Percentiles rank a stretch among this genome's conserved stretches.
Evolutionary conservation across 2,113 vertebrate genomes (phyloP).

Genomic region (Shinisaurus crocodilurus): DNA sequence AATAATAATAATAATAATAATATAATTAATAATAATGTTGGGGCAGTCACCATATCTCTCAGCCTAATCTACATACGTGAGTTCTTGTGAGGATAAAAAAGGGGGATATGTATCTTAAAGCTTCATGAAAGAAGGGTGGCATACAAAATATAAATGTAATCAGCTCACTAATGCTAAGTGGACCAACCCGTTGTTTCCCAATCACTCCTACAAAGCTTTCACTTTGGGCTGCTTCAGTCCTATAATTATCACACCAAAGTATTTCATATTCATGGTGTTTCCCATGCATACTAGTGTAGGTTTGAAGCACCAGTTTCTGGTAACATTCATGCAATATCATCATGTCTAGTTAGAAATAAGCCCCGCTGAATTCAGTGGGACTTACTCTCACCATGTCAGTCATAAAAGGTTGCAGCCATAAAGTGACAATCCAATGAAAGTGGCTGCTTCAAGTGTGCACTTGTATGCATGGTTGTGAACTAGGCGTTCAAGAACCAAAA

Average conservation of each 20-base stretch:
- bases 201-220: too few relatives aligned
- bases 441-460: background rate
- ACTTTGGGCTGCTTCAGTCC: too few relatives aligned
- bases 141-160: background rate
- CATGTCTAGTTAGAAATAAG: too few relatives aligned
- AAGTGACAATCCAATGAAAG: too few relatives aligned
- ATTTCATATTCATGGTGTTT: too few relatives aligned
- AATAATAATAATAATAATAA: too few relatives aligned
- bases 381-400: too few relatives aligned
- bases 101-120: background rate
- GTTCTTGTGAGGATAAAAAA: background rate
- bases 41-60: background rate
- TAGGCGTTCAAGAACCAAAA: too few relatives aligned
- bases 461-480: background rate
- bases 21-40: too few relatives aligned
- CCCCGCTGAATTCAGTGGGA: too few relatives aligned
- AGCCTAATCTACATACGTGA: background rate
- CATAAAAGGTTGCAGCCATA: too few relatives aligned
- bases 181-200: background rate
- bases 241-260: background rate
- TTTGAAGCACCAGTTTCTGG: background rate
- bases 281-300: background rate
- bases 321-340: background rate
- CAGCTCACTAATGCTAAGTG: background rate
- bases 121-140: background rate